Percentiles rank a stretch among this genome's conserved stretches.
Conservation (phyloP, 1,140 invertebrate species). For the Halictus rubicundus region DNA sequence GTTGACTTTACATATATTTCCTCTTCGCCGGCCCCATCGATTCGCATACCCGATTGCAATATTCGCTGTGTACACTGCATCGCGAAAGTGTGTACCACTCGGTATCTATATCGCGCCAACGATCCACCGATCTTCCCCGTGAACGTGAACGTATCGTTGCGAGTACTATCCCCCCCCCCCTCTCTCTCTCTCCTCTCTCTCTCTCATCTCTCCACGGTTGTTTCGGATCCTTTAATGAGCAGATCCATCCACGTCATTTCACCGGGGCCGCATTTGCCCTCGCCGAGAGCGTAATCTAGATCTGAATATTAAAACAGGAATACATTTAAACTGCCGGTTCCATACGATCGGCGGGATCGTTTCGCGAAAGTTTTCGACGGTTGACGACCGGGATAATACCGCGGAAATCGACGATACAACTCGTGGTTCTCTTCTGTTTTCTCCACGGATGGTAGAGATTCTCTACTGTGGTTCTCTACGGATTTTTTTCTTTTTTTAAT, state of each 20-base stretch:
- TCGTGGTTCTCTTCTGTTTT: no score
- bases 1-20: slow-evolving; percentile 69
- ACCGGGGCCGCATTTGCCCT: background rate
- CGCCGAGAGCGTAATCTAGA: background rate
- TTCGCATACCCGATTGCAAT: slow-evolving; percentile 65
- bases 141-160: slow-evolving; percentile 19
- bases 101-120: slow-evolving; percentile 52
- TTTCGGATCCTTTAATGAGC: slow-evolving; percentile 43
- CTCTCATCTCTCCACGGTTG: background rate
- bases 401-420: no score
- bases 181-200: no score
- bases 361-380: slow-evolving; percentile 1
- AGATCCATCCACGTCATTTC: slow-evolving; percentile 10
- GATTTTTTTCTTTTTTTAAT: no score
- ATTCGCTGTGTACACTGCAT: slow-evolving; percentile 64
- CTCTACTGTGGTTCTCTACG: no score
- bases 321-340: slow-evolving; percentile 4
- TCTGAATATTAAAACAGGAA: slow-evolving; percentile 24
- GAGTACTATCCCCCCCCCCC: background rate
- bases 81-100: slow-evolving; percentile 54
- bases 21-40: slow-evolving; percentile 63
- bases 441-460: no score
- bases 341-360: background rate
- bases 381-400: no score
- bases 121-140: slow-evolving; percentile 81